These are phyloP conservation scores for Mobula birostris DNA, from an alignment of 2,113 vertebrate species.

Conservation along the genomic window DNA sequence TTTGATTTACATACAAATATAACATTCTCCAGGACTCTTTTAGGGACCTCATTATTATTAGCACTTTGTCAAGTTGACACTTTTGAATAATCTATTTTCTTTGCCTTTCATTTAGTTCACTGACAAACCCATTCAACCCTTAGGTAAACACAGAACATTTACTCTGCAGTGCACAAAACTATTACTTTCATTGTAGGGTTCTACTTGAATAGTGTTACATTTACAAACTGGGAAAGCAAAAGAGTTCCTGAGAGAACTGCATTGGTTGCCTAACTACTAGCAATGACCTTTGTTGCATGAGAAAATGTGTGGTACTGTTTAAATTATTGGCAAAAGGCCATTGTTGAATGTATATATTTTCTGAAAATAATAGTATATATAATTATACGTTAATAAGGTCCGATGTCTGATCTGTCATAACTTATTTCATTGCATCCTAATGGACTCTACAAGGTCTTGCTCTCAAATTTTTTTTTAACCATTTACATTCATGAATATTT, in stretches of 20 bases:
- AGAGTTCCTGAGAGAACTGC: neutral
- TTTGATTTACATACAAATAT: neutral
- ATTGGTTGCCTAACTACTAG: neutral
- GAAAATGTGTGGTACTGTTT: neutral
- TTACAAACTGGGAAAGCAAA: neutral
- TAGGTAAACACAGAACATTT: neutral
- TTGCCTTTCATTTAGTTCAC: neutral
- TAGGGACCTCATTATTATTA: neutral
- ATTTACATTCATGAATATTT: slow-evolving; percentile 44
- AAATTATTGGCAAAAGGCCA: neutral
- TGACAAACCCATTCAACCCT: neutral
- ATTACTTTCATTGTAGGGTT: neutral
- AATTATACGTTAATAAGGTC: neutral
- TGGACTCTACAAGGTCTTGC: neutral
- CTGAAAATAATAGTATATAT: neutral
- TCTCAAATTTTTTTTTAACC: neutral
- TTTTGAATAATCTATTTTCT: neutral
- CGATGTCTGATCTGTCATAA: neutral
- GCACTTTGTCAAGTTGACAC: neutral
- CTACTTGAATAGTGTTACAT: neutral
- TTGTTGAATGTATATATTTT: neutral
- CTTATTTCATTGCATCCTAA: neutral
- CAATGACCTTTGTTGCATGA: neutral
- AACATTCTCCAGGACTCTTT: neutral
- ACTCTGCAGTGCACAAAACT: neutral